A percentile compares a stretch with the other conserved stretches of the same genome.
These are phyloP conservation scores for Desmodus rotundus DNA, from an alignment of 2,113 vertebrate genomes.

Conservation along the genomic window DNA sequence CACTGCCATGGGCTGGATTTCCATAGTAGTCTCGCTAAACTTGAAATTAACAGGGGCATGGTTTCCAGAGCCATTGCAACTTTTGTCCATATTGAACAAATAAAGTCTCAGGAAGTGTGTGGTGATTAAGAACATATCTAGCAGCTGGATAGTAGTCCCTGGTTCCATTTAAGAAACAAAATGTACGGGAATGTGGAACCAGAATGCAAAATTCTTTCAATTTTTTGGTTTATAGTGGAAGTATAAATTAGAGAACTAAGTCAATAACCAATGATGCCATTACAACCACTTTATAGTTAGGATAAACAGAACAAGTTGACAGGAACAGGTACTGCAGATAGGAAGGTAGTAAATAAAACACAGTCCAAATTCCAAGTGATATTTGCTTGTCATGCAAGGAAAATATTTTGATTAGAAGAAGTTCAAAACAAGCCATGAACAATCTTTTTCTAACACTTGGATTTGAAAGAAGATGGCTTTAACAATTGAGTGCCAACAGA, in stretches of 20 bases:
- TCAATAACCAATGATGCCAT: neutral
- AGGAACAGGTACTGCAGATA: neutral
- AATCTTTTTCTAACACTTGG: neutral
- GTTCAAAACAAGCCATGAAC: neutral
- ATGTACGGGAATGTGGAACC: neutral
- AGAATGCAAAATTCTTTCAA: neutral
- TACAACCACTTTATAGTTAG: neutral
- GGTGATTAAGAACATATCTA: neutral
- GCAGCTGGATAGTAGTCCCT: neutral
- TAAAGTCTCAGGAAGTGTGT: neutral
- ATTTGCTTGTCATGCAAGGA: neutral
- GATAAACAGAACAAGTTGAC: neutral
- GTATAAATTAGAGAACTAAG: neutral
- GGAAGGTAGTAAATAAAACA: neutral
- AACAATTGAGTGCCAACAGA: neutral
- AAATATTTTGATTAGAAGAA: neutral
- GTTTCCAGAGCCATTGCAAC: neutral
- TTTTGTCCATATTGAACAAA: neutral
- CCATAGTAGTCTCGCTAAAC: neutral
- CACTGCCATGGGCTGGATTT: neutral
- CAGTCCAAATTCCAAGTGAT: neutral
- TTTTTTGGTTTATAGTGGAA: neutral
- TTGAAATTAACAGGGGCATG: neutral
- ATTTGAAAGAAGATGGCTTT: conserved; percentile 7
- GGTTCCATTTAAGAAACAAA: neutral